phyloP scores from a whole-genome alignment of 2,888 invertebrate genomes.

The Chloroclysta siterata region DNA sequence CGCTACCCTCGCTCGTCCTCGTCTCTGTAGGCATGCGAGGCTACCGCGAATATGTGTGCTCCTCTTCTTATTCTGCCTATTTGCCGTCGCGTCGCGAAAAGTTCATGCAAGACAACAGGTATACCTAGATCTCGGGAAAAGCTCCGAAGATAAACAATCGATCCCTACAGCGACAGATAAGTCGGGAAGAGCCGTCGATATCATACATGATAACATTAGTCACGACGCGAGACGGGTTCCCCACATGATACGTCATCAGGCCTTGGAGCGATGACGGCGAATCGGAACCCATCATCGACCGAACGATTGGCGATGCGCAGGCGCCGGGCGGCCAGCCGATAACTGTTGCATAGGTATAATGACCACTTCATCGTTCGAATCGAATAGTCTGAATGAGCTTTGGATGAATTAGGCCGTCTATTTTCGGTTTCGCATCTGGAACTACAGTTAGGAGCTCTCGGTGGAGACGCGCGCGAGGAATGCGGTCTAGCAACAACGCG shows the following conservation, averaged over 20 bases:
- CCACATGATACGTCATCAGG: slow-evolving; percentile 16
- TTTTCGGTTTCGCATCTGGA: slow-evolving; percentile 34
- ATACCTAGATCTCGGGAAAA: background rate
- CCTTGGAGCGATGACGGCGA: slow-evolving; percentile 22
- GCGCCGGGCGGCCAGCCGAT: background rate
- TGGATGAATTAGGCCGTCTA: slow-evolving; percentile 39
- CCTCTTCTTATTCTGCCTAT: slow-evolving; percentile 3
- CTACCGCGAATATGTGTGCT: background rate
- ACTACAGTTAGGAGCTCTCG: slow-evolving; percentile 30
- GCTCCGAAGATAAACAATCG: background rate
- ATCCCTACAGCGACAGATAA: background rate
- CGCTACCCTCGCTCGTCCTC: background rate
- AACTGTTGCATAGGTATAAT: slow-evolving; percentile 19
- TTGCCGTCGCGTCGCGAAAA: background rate
- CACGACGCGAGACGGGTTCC: slow-evolving; percentile 18
- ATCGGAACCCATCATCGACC: slow-evolving; percentile 24
- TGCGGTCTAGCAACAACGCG: slow-evolving; percentile 33
- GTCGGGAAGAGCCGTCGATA: slow-evolving; percentile 3
- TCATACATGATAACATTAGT: slow-evolving; percentile 8
- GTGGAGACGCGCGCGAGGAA: slow-evolving; percentile 35
- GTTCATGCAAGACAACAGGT: background rate
- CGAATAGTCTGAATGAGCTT: slow-evolving; percentile 28
- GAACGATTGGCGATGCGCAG: slow-evolving; percentile 24
- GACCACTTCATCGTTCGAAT: slow-evolving; percentile 5
- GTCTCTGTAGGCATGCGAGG: background rate